Evolutionary conservation across 2,797 vertebrate species (phyloP).

Genomic region (Hippocampus kuda): DNA sequence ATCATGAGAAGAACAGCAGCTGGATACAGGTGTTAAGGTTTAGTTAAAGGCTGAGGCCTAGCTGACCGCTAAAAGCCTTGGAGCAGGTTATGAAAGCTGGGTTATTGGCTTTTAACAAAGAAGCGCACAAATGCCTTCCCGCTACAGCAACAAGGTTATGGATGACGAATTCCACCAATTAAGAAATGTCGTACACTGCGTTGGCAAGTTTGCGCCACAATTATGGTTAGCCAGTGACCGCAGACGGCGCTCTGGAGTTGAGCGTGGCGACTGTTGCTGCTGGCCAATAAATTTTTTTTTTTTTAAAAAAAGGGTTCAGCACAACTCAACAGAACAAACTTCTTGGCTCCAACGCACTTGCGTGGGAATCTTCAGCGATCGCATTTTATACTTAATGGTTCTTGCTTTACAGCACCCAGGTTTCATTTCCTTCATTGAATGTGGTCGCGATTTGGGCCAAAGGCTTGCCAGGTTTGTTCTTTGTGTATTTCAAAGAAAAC

Average conservation of each 20-base stretch:
- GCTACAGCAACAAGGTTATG: conserved; percentile 46
- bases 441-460: conserved; percentile 29
- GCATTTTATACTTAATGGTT: conserved; percentile 13
- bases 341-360: conserved; percentile 22
- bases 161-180: conserved; percentile 45
- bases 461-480: conserved; percentile 40
- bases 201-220: conserved; percentile 54
- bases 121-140: conserved; percentile 37
- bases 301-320: conserved; percentile 39
- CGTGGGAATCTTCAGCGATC: conserved; percentile 36
- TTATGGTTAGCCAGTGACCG: conserved; percentile 39
- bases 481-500: conserved; percentile 51
- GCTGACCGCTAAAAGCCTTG: not conserved
- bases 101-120: conserved; percentile 36
- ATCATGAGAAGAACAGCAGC: not conserved
- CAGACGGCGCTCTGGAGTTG: conserved; percentile 41
- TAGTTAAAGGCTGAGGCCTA: no score
- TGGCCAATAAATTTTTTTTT: conserved; percentile 2
- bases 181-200: conserved; percentile 40
- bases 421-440: conserved; percentile 36
- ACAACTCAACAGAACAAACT: conserved; percentile 33
- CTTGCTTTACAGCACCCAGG: conserved; percentile 25
- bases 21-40: no score
- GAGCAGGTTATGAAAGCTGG: conserved; percentile 8
- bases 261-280: conserved; percentile 36